Evolutionary conservation across 2,113 vertebrate species (phyloP), one percentile per base, ranked within the genome.

Genomic region (Atractosteus spatula): DNA sequence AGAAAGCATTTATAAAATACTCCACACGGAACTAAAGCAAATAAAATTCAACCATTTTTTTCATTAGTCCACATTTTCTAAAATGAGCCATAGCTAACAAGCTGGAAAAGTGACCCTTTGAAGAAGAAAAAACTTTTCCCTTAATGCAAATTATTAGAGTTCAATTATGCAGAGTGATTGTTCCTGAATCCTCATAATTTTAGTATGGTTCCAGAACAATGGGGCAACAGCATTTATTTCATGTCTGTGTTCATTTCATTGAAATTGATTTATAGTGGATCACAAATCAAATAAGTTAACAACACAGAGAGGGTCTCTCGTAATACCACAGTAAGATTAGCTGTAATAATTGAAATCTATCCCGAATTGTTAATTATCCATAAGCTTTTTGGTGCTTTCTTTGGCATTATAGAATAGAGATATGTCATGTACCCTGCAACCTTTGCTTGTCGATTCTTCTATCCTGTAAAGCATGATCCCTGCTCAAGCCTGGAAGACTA

Each of bases 211-310:
- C n/a, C 11, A 66, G 41, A 66, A 66, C 64, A 66, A 43, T 66
- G 41, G 42, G 13, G 64, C 8, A 2, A 66, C 8, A 10, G 29
- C 44, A 66, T 66, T 29, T 66, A 66, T 66, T 66, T 66, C 41
- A 55, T 55, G 16, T 55, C 14, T 29, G 7, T 55, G 47, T 68
- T 55, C 47, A 16, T 54, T 68, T 68, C 29, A 68, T 68, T 55
- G 66, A 68, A 68, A 68, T 55, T n/a, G 66, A 51, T 68, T 68
- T 17, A 55, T 55, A 47, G 55, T 68, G 41, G 45, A 55, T 13
- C 47, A 55, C 29, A 55, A 3, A 68, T 68, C 45, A 68, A 68
- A 68, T 55, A 68, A 41, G 66, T 41, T 4, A 44, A 17, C n/a
- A 55, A 29, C 51, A 51, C 47, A 41, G 29, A 29, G 66, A 67